Base-by-base conservation (phyloP, 2,888 invertebrate genomes). In the Palloptera scutellata region DNA sequence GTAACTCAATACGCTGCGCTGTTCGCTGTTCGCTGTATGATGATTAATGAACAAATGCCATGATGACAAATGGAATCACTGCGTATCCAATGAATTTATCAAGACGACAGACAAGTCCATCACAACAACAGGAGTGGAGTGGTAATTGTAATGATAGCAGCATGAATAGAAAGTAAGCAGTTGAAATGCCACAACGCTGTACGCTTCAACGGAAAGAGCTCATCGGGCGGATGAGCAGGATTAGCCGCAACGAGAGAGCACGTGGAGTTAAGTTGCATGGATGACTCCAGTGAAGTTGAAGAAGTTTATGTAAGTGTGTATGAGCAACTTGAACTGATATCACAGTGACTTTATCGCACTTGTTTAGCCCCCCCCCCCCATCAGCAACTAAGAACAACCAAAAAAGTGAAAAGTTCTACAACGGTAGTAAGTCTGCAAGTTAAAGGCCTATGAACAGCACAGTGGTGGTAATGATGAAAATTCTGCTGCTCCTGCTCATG, bases 11-110 rank as follows among this genome's bases (percentile, higher is more conserved):
- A 30, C 30, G 30, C 30, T 30, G 30, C 30, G 30, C 6, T 30
- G 30, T 30, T 2, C 30, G 30, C 6, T 30, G 30, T 30, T 2
- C 30, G 30, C 30, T 30, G 30, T 30, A 61, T 72, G 71, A 75
- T 77, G 78, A 78, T 77, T 77, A 78, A 77, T 78, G 77, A 74
- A 73, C 72, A 73, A 73, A 69, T 73, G 77, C 68, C 77, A 76
- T 69, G 72, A 76, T 78, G 78, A 78, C 78, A 78, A 78, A 78
- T 78, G 78, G 74, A 76, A 78, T 77, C 75, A 76, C 74, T 74
- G 71, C 67, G 72, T 73, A 76, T 74, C 75, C 76, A 71, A 72
- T 73, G 72, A 73, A 76, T 76, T 77, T 76, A 78, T 76, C 77
- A 78, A 75, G 70, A 72, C 69, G 73, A 68, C 68, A 70, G 51